Conservation (phyloP, 2,888 invertebrate species). For the Philereme vetulata region DNA sequence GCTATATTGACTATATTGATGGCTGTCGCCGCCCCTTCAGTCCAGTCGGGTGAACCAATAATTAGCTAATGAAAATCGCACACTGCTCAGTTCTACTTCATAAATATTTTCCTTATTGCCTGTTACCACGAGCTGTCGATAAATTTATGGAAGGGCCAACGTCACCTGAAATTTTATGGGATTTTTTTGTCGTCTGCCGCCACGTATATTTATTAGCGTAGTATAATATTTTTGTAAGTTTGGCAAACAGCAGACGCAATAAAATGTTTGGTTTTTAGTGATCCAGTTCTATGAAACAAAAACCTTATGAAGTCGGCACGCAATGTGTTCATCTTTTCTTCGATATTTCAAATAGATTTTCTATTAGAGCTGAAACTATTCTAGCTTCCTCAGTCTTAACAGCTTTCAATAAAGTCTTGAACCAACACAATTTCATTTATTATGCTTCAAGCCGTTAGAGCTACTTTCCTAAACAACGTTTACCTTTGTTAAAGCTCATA, state of each 20-base stretch:
- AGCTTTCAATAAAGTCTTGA: conserved; percentile 10
- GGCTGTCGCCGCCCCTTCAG: conserved; percentile 28
- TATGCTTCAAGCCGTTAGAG: conserved; percentile 10
- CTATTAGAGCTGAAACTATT: not conserved
- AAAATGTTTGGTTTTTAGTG: not conserved
- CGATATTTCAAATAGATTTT: not conserved
- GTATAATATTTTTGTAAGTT: conserved; percentile 14
- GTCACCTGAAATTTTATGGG: conserved; percentile 81
- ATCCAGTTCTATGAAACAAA: not conserved
- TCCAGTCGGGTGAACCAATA: conserved; percentile 51
- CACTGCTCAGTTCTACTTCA: conserved; percentile 68
- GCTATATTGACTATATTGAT: conserved; percentile 13
- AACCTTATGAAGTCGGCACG: not conserved
- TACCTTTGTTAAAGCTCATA: conserved; percentile 40
- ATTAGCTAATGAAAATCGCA: conserved; percentile 79
- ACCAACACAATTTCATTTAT: conserved; percentile 11
- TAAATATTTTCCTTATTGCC: conserved; percentile 82
- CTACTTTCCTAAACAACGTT: conserved; percentile 18
- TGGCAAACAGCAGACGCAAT: conserved; percentile 3
- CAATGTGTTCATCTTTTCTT: not conserved
- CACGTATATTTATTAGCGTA: conserved; percentile 63
- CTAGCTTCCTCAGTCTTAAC: not conserved
- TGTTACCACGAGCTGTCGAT: conserved; percentile 81
- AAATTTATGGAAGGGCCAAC: conserved; percentile 79
- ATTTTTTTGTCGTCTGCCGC: conserved; percentile 66